Conservation (phyloP, 1,140 invertebrate species). For the Platorchestia sp. region DNA sequence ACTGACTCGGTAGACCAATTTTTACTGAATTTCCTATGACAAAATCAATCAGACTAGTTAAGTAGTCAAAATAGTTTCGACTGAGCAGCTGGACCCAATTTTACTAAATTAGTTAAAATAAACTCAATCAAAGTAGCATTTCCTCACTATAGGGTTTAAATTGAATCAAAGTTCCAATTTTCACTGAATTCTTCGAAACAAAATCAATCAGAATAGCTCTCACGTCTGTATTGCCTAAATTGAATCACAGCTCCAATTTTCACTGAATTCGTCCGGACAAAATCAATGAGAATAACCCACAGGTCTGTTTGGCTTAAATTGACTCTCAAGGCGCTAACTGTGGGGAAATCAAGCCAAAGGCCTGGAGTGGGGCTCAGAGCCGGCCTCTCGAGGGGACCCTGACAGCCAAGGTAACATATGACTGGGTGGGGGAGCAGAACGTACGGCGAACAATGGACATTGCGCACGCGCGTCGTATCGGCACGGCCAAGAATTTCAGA, state of each 20-base stretch:
- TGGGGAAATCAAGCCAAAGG: background rate
- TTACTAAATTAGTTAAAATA: too few relatives aligned
- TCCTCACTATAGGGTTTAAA: background rate
- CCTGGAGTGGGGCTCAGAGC: background rate
- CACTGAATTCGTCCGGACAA: too few relatives aligned
- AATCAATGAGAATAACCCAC: background rate
- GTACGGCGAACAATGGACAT: conserved; percentile 17
- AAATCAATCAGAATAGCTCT: background rate
- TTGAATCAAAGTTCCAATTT: too few relatives aligned
- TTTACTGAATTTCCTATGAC: too few relatives aligned
- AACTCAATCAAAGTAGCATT: background rate
- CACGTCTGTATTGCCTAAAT: too few relatives aligned
- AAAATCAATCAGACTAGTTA: too few relatives aligned
- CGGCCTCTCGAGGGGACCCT: background rate
- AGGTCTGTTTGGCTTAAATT: background rate
- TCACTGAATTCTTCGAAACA: background rate
- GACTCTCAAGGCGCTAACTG: background rate
- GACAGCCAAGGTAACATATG: conserved; percentile 35
- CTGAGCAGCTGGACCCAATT: too few relatives aligned
- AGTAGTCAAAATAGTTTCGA: too few relatives aligned
- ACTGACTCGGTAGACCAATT: too few relatives aligned
- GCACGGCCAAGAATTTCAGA: conserved; percentile 24
- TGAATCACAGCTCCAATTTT: too few relatives aligned
- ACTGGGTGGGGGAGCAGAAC: conserved; percentile 6
- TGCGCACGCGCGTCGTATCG: conserved; percentile 44